Conservation (phyloP, 2,888 invertebrate species). For the Spisula subtruncata region DNA sequence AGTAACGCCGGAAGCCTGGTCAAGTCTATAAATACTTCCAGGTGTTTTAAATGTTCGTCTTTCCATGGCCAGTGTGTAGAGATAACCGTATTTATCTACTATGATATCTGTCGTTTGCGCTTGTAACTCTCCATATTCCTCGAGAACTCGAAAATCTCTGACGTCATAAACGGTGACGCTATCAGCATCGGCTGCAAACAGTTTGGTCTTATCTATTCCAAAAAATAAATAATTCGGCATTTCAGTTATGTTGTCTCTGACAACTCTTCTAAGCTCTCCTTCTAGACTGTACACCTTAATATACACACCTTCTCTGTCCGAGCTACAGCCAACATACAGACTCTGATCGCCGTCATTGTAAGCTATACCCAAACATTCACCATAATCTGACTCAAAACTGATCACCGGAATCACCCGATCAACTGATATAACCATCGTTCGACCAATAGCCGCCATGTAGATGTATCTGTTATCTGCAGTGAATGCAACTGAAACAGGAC, state of each 20-base stretch:
- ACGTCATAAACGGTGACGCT: conserved; percentile 68
- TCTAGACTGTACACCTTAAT: conserved; percentile 64
- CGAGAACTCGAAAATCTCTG: conserved; percentile 53
- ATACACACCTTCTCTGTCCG: conserved; percentile 65
- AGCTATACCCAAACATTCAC: conserved; percentile 67
- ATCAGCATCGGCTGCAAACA: conserved; percentile 64
- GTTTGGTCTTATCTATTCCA: conserved; percentile 54
- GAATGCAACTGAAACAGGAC: conserved; percentile 50
- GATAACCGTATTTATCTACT: conserved; percentile 66
- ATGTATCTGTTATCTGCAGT: conserved; percentile 63
- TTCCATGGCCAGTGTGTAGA: conserved; percentile 64
- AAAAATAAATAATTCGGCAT: conserved; percentile 63
- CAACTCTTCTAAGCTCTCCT: conserved; percentile 42
- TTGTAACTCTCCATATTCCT: conserved; percentile 64
- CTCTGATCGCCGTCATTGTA: conserved; percentile 53
- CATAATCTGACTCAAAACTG: conserved; percentile 62
- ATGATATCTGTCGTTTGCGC: conserved; percentile 62
- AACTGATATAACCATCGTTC: conserved; percentile 53
- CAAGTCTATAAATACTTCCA: conserved; percentile 65
- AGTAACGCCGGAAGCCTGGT: conserved; percentile 54
- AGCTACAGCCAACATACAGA: conserved; percentile 63
- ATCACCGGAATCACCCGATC: conserved; percentile 60
- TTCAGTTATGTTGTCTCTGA: conserved; percentile 56
- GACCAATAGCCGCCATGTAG: conserved; percentile 56
- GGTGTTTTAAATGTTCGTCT: conserved; percentile 57